phyloP scores from a whole-genome alignment of 2,888 invertebrate genomes.

The Bombylius discolor region DNA sequence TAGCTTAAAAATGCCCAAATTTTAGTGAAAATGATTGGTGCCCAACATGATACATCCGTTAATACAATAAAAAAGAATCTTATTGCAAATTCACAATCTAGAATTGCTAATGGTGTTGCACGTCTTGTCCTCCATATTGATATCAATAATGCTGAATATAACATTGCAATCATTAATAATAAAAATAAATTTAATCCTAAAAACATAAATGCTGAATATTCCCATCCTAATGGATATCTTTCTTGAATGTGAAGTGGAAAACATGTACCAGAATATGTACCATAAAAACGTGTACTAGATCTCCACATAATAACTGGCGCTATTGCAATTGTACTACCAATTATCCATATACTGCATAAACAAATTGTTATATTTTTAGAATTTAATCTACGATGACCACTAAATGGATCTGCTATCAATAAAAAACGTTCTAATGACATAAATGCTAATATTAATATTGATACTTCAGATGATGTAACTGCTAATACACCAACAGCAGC shows the following conservation, averaged over 20 bases:
- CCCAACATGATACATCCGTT: slow-evolving; percentile 58
- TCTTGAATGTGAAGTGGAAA: slow-evolving; percentile 58
- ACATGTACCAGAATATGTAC: slow-evolving; percentile 50
- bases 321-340: slow-evolving; percentile 46
- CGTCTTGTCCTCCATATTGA: slow-evolving; percentile 50
- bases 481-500: slow-evolving; percentile 47
- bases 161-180: slow-evolving; percentile 43
- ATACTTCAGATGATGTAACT: slow-evolving; percentile 55
- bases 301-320: slow-evolving; percentile 50
- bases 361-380: slow-evolving; percentile 40
- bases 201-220: slow-evolving; percentile 57
- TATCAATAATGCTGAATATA: slow-evolving; percentile 48
- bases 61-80: slow-evolving; percentile 55
- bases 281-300: slow-evolving; percentile 48
- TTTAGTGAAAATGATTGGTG: slow-evolving; percentile 53
- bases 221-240: slow-evolving; percentile 52
- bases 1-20: slow-evolving; percentile 44
- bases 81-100: slow-evolving; percentile 51
- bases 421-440: slow-evolving; percentile 57
- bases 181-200: slow-evolving; percentile 49
- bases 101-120: slow-evolving; percentile 43
- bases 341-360: slow-evolving; percentile 45
- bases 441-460: slow-evolving; percentile 52
- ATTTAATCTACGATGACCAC: slow-evolving; percentile 41
- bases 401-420: slow-evolving; percentile 47